Evolutionary conservation across 1,140 invertebrate species (phyloP).

Genomic region (Odontomachus brunneus): DNA sequence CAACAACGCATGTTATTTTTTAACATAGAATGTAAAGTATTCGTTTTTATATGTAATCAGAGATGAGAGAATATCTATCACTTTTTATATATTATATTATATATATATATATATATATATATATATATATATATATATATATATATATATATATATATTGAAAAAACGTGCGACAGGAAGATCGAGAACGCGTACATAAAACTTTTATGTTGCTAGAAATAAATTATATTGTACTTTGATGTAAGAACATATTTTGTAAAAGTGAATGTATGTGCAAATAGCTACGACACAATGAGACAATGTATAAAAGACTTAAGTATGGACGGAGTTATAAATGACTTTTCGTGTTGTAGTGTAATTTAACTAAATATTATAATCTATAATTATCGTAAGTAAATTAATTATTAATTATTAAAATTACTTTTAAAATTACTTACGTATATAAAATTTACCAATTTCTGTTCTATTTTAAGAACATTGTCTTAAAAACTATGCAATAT

Average conservation of each 20-base stretch:
- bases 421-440: neutral
- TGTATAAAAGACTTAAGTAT: constrained; percentile 10
- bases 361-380: neutral
- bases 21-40: constrained; percentile 39
- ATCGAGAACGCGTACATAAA: neutral
- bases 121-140: too few relatives aligned
- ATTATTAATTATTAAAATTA: neutral
- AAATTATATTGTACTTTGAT: constrained; percentile 52
- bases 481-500: neutral
- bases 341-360: neutral
- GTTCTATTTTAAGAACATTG: neutral
- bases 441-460: constrained; percentile 48
- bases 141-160: too few relatives aligned
- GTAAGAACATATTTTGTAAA: constrained; percentile 25
- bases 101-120: too few relatives aligned
- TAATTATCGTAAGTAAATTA: constrained; percentile 1
- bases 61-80: neutral
- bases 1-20: constrained; percentile 59
- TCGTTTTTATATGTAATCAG: constrained; percentile 30
- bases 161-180: neutral
- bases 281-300: constrained; percentile 14
- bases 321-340: constrained; percentile 55
- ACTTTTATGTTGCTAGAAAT: constrained; percentile 36
- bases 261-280: constrained; percentile 30
- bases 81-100: neutral